Percentiles rank a stretch among this genome's conserved stretches.
These are phyloP conservation scores for Probosciger aterrimus DNA, from an alignment of 2,113 vertebrate species.

Conservation along the genomic window DNA sequence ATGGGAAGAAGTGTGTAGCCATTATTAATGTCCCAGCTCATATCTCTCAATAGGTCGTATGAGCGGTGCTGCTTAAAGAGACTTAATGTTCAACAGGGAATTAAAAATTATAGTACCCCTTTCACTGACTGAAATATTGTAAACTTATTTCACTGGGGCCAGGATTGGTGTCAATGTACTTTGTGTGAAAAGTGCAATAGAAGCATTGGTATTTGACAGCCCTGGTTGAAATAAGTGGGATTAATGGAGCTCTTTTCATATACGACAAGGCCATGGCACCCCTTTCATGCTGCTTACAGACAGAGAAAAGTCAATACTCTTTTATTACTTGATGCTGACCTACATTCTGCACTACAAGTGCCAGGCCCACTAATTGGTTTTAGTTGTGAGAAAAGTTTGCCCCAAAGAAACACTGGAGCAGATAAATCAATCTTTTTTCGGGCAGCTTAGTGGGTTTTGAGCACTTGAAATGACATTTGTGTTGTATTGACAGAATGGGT, in stretches of 20 bases:
- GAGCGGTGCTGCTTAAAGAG: conserved; percentile 35
- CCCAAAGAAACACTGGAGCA: conserved; percentile 83
- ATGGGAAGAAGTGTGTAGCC: conserved; percentile 16
- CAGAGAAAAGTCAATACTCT: conserved; percentile 92
- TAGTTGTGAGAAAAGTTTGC: conserved; percentile 86
- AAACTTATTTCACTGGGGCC: conserved; percentile 78
- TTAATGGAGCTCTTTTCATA: conserved; percentile 90
- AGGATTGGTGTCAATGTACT: conserved; percentile 79
- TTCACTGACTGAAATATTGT: conserved; percentile 79
- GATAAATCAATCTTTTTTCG: conserved; percentile 89
- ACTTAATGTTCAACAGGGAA: conserved; percentile 46
- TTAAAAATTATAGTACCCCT: conserved; percentile 68
- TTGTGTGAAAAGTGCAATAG: conserved; percentile 84
- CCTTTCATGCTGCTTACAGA: conserved; percentile 88
- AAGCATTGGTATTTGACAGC: conserved; percentile 86
- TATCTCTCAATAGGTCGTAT: conserved; percentile 34
- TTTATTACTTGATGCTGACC: conserved; percentile 90
- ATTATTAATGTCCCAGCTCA: conserved; percentile 50
- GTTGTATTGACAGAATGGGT: conserved; percentile 60
- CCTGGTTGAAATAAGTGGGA: conserved; percentile 90
- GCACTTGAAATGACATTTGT: conserved; percentile 72
- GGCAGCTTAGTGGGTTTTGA: conserved; percentile 76
- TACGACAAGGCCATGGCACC: conserved; percentile 86
- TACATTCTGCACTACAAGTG: conserved; percentile 88
- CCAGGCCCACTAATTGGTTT: conserved; percentile 87